A percentile compares a stretch with the other conserved stretches of the same genome.
Conservation (phyloP, 2,888 invertebrate species). For the Sinohyriopsis cumingii region DNA sequence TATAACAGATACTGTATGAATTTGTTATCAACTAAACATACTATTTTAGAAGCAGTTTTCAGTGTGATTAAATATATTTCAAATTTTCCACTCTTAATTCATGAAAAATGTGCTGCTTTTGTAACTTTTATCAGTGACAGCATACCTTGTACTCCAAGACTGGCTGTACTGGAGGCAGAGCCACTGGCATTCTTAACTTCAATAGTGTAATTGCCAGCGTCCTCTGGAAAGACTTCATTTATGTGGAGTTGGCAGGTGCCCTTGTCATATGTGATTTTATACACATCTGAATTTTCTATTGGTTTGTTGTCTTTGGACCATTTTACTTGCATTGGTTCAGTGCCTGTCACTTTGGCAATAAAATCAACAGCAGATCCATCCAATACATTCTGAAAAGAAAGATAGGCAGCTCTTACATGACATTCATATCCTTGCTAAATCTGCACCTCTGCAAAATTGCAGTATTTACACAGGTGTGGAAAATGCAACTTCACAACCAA, state of each 20-base stretch:
- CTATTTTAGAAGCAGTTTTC: no score
- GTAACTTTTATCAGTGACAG: background rate
- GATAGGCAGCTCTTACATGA: constrained; percentile 7
- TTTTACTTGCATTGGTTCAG: constrained; percentile 62
- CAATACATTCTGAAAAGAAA: constrained; percentile 48
- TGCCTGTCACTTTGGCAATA: constrained; percentile 64
- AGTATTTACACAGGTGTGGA: background rate
- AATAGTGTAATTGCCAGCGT: constrained; percentile 86
- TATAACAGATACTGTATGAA: no score
- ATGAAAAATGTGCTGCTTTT: background rate
- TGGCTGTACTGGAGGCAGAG: constrained; percentile 52
- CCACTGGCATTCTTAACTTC: constrained; percentile 74
- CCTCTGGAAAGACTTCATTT: constrained; percentile 82
- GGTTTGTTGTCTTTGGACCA: constrained; percentile 77
- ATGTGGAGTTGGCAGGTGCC: constrained; percentile 80
- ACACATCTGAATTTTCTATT: constrained; percentile 84
- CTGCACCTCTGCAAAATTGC: background rate
- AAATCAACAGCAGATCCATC: constrained; percentile 66
- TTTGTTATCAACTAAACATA: no score
- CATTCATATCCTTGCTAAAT: background rate
- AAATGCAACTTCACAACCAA: background rate
- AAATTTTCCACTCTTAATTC: no score
- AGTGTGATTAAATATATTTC: no score
- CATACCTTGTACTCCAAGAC: constrained; percentile 66
- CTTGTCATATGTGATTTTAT: constrained; percentile 77